Base-by-base conservation (phyloP, 1,140 invertebrate species). In the Plutomurus gul region DNA sequence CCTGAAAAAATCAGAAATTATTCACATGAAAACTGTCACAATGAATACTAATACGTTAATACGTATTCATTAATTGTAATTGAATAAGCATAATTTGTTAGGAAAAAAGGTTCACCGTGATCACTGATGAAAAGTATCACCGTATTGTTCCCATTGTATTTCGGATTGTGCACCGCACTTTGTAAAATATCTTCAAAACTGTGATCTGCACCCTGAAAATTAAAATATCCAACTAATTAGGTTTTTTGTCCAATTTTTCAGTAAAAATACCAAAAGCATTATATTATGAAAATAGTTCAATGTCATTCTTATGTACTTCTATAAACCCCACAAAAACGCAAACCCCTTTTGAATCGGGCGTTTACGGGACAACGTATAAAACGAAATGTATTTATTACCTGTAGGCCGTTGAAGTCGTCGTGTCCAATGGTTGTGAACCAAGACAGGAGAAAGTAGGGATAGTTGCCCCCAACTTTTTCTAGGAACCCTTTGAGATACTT, bases 21-120 rank as follows among this genome's bases (percentile, higher is more conserved):
- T 20, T 11, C 20, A 18, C 7, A 18, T 49, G 20, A 7, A 7
- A 47, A 4, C 4, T 47, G 7, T 60, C 27, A 60, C 56, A 83
- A 47, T 84, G 84, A 43, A 84, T 83, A 36, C 82, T 83, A 11
- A 84, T 82, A n/a, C n/a, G n/a, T n/a, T n/a, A n/a, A n/a, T n/a
- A n/a, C n/a, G n/a, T n/a, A n/a, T n/a, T n/a, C n/a, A n/a, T n/a
- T n/a, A n/a, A n/a, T n/a, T n/a, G n/a, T n/a, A n/a, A n/a, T n/a
- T n/a, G n/a, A n/a, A n/a, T n/a, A n/a, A n/a, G n/a, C n/a, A n/a
- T n/a, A n/a, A n/a, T n/a, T n/a, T n/a, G n/a, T n/a, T n/a, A n/a
- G n/a, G n/a, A n/a, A n/a, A n/a, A n/a, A n/a, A n/a, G n/a, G n/a
- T n/a, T 60, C 27, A 60, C 56, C 84, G 40, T 84, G 84, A 43